These are phyloP conservation scores for Phenganax subtilis DNA, from an alignment of 92 coral and sea anemone species.

Conservation along the genomic window DNA sequence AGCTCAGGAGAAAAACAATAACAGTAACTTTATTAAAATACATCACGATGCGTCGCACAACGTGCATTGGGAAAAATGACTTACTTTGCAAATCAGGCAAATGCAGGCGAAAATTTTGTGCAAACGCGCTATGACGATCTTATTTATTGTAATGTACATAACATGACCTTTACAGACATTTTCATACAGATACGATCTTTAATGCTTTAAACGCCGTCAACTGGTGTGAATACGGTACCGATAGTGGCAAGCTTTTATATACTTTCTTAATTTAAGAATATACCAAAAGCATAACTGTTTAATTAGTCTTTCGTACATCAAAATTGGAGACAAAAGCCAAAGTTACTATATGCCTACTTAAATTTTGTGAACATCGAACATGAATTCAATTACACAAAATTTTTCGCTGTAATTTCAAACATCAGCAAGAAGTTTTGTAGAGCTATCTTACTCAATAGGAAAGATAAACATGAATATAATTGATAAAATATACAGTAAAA, in stretches of 20 bases:
- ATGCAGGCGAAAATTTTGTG: neutral
- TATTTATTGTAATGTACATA: neutral
- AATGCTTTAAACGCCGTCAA: no score
- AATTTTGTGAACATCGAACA: slow-evolving; percentile 12
- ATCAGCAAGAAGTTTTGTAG: neutral
- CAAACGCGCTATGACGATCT: neutral
- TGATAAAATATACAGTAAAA: neutral
- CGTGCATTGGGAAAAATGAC: neutral
- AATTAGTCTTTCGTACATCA: neutral
- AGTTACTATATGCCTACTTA: neutral
- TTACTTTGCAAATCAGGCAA: neutral
- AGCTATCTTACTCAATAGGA: neutral
- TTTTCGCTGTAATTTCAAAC: slow-evolving; percentile 3
- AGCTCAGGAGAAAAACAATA: slow-evolving; percentile 2
- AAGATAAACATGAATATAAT: neutral
- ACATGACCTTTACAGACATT: no score
- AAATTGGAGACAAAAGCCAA: slow-evolving; percentile 12
- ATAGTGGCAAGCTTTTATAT: neutral
- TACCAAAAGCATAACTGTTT: neutral
- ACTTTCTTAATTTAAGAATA: neutral
- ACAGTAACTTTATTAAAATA: neutral
- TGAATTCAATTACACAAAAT: neutral
- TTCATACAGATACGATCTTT: no score
- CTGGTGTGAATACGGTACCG: no score
- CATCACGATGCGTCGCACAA: neutral